Conservation (phyloP, 2,888 invertebrate species). For the Pherbina coryleti region DNA sequence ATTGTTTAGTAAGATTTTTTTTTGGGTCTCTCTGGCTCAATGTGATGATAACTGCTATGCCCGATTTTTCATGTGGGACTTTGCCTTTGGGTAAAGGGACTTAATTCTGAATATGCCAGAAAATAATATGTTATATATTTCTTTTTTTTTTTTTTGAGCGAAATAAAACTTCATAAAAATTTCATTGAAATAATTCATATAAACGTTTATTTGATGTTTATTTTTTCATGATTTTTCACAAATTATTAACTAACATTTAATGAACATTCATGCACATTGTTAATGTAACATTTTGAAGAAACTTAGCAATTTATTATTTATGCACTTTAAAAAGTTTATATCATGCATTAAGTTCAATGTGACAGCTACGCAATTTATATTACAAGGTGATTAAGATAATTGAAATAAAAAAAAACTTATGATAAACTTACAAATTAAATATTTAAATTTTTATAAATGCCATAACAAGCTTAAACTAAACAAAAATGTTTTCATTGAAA, state of each 20-base stretch:
- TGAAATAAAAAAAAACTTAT: neutral
- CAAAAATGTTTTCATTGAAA: neutral
- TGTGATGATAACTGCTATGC: constrained; percentile 52
- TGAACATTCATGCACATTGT: neutral
- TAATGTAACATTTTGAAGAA: too few species aligned
- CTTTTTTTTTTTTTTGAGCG: neutral
- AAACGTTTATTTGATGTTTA: neutral
- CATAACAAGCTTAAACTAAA: neutral
- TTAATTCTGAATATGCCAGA: constrained; percentile 57
- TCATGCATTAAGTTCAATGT: too few species aligned
- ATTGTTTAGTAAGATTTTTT: neutral
- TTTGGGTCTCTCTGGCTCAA: constrained; percentile 32
- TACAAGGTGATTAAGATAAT: neutral
- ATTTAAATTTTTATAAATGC: neutral
- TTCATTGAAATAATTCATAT: too few species aligned
- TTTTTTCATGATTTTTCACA: neutral
- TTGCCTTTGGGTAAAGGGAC: constrained; percentile 55
- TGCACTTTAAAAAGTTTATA: too few species aligned
- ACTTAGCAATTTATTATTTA: too few species aligned
- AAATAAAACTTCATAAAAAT: too few species aligned
- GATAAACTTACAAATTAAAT: neutral
- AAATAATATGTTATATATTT: neutral
- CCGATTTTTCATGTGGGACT: constrained; percentile 54
- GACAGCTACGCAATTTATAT: neutral
- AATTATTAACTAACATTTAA: neutral